Percentiles rank a stretch among this genome's conserved stretches.
These are phyloP conservation scores for Hydrolagus colliei DNA, from an alignment of 2,797 vertebrate species.

Conservation along the genomic window DNA sequence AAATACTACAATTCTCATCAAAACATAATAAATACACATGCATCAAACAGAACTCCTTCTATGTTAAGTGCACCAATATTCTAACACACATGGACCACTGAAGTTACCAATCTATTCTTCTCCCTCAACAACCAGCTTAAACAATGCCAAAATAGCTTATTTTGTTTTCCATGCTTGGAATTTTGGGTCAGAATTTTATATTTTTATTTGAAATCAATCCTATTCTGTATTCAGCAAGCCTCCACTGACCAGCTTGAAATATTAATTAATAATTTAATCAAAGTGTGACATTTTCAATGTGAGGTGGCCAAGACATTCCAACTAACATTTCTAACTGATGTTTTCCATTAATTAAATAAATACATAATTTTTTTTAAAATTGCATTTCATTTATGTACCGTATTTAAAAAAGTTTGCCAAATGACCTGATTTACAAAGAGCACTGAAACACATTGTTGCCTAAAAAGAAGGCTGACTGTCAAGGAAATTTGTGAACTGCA, in stretches of 20 bases:
- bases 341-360: constrained; percentile 3
- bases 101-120: not conserved
- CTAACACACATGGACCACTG: not conserved
- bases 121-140: not conserved
- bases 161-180: not conserved
- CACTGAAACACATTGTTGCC: not conserved
- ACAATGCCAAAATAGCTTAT: not conserved
- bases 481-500: not conserved
- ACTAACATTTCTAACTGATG: not conserved
- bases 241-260: not conserved
- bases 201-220: constrained; percentile 3
- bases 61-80: not conserved
- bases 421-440: not conserved
- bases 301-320: not conserved
- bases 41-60: not conserved
- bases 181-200: not conserved
- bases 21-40: not conserved
- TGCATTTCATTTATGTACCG: not conserved
- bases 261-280: not conserved
- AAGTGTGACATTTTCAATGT: not conserved
- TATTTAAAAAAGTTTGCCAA: not conserved
- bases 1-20: not conserved
- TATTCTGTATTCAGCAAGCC: not conserved
- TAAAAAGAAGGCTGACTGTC: not conserved
- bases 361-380: not conserved